Conservation (phyloP, 2,113 vertebrate genomes). For the Gyps fulvus region DNA sequence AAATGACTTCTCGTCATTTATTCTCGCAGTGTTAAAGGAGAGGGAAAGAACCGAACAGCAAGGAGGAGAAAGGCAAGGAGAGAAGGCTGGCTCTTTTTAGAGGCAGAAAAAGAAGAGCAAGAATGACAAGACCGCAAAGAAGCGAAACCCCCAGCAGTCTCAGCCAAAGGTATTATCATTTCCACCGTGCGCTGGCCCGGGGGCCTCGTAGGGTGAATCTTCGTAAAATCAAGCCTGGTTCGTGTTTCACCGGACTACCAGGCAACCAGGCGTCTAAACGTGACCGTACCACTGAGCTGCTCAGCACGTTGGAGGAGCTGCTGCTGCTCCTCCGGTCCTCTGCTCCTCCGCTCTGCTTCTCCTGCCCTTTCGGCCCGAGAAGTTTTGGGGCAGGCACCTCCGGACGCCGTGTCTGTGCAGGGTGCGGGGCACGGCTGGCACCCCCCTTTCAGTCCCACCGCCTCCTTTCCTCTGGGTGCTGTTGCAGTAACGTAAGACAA, state of each 20-base stretch:
- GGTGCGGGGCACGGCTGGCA: not conserved
- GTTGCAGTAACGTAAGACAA: not conserved
- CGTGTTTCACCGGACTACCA: not conserved
- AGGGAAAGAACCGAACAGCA: not conserved
- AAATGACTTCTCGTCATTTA: not conserved
- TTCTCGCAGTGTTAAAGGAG: not conserved
- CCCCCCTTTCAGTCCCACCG: not conserved
- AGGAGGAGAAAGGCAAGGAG: not conserved
- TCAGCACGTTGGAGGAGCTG: not conserved
- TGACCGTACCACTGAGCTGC: not conserved
- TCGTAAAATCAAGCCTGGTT: not conserved
- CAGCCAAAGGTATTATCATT: not conserved
- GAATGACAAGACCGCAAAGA: not conserved
- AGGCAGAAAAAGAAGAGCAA: not conserved
- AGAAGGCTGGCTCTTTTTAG: not conserved
- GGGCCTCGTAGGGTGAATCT: rapidly evolving
- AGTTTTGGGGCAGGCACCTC: not conserved
- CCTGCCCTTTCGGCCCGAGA: not conserved
- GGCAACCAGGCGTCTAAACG: not conserved
- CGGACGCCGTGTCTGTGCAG: not conserved
- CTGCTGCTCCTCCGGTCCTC: not conserved
- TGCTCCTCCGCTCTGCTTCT: not conserved
- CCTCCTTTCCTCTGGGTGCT: not conserved
- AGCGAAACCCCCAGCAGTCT: not conserved
- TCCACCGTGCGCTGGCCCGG: not conserved